Percentiles rank a stretch among this genome's conserved stretches.
Evolutionary conservation across 2,113 vertebrate genomes (phyloP).

Genomic region (Excalfactoria chinensis): DNA sequence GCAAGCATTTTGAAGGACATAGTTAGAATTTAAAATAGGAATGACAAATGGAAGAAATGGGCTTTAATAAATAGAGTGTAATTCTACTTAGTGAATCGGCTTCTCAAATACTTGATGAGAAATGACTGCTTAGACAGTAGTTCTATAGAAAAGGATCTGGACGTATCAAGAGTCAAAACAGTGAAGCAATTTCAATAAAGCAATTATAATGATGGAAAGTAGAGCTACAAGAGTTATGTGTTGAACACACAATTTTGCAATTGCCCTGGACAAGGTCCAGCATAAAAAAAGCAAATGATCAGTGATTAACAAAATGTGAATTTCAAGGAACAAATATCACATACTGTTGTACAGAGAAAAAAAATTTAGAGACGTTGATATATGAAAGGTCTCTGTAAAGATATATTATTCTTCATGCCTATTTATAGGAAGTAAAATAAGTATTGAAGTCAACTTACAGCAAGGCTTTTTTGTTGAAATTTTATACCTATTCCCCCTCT

Average conservation of each 20-base stretch:
- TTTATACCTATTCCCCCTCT: neutral
- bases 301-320: neutral
- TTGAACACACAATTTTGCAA: neutral
- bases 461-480: neutral
- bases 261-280: neutral
- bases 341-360: neutral
- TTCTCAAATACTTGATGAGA: neutral
- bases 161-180: neutral
- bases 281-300: neutral
- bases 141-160: neutral
- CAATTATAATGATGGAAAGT: neutral
- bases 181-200: neutral
- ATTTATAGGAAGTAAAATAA: neutral
- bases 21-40: constrained; percentile 39
- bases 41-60: constrained; percentile 43
- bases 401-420: neutral
- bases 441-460: neutral
- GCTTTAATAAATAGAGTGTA: constrained; percentile 31
- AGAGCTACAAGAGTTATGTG: neutral
- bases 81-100: constrained; percentile 22
- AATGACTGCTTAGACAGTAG: neutral
- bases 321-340: neutral
- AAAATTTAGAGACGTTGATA: neutral
- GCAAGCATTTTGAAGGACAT: constrained; percentile 14
- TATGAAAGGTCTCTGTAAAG: neutral